Percentiles rank a stretch among this genome's conserved stretches.
These are phyloP conservation scores for Brachynemurus nebulosus DNA, from an alignment of 2,888 invertebrate species.

Conservation along the genomic window DNA sequence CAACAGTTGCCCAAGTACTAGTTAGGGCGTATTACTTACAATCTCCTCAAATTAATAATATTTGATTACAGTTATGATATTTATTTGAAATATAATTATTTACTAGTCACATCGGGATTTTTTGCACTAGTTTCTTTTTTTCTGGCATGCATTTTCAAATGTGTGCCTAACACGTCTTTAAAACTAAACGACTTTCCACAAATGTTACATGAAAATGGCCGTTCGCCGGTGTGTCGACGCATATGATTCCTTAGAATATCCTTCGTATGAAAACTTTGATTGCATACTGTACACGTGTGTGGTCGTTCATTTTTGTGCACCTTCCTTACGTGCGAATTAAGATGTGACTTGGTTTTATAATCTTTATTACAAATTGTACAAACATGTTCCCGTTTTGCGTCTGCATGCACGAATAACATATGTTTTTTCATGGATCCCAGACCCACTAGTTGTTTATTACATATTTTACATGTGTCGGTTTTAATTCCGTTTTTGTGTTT, in stretches of 20 bases:
- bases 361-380: slow-evolving; percentile 3
- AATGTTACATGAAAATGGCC: neutral
- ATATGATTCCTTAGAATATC: neutral
- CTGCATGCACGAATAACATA: neutral
- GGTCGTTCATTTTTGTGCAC: slow-evolving; percentile 1
- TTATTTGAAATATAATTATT: neutral
- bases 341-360: neutral
- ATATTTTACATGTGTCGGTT: neutral
- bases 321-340: neutral
- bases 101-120: neutral
- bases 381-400: neutral
- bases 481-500: neutral
- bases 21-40: too few relatives aligned
- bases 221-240: slow-evolving; percentile 1
- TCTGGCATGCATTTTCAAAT: slow-evolving; percentile 2
- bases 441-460: neutral
- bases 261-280: slow-evolving; percentile 1
- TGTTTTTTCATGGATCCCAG: neutral
- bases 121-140: neutral
- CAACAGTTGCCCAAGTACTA: too few relatives aligned
- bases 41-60: too few relatives aligned
- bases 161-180: neutral
- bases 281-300: neutral
- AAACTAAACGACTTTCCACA: neutral
- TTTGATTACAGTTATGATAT: neutral